Evolutionary conservation across 2,888 invertebrate species (phyloP).

Genomic region (Reticulitermes lucifugus): DNA sequence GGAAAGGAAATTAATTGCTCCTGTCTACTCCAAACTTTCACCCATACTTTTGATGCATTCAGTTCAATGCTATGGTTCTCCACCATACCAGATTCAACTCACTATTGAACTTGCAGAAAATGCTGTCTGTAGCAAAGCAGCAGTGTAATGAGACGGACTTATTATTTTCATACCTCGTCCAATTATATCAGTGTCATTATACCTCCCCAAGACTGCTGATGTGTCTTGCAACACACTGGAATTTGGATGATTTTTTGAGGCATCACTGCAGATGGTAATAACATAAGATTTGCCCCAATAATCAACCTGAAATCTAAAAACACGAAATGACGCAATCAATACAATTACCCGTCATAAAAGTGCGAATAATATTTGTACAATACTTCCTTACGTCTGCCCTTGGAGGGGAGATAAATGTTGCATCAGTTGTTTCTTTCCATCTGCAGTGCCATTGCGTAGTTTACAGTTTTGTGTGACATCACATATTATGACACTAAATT

Average conservation of each 20-base stretch:
- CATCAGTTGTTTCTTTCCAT: not conserved
- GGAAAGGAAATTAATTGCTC: no score
- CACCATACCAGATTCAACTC: no score
- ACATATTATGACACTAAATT: constrained; percentile 1
- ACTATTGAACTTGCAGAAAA: no score
- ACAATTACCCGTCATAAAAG: not conserved
- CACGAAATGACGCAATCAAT: not conserved
- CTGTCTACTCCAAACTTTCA: no score
- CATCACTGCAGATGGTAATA: constrained; percentile 7
- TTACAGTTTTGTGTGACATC: not conserved
- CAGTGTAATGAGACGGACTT: not conserved
- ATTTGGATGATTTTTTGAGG: not conserved
- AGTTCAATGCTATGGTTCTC: no score
- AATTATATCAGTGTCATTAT: constrained; percentile 32
- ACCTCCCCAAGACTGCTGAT: not conserved
- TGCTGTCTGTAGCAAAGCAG: no score
- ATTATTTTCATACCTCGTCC: constrained; percentile 19
- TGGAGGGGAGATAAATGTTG: constrained; percentile 14
- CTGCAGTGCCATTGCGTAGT: not conserved
- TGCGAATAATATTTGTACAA: not conserved
- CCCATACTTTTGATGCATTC: no score
- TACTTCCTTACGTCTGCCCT: constrained; percentile 30
- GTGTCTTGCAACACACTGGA: not conserved
- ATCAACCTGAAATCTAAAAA: constrained; percentile 24
- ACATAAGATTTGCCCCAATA: constrained; percentile 5